Base-by-base conservation (phyloP, 2,797 vertebrate genomes). In the Pseudopleuronectes americanus region DNA sequence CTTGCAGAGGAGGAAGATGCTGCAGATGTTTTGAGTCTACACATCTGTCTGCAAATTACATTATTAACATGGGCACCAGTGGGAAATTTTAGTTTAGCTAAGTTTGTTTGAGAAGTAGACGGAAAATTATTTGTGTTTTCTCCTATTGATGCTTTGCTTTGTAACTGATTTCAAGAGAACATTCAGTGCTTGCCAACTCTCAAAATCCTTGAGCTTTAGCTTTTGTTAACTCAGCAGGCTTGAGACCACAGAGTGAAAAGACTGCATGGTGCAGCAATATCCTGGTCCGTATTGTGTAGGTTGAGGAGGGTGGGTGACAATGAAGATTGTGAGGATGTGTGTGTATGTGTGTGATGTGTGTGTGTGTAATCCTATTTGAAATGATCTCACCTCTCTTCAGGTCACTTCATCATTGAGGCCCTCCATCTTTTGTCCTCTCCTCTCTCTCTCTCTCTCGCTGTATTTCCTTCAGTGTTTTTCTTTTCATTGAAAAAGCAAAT, bases 361-460 rank as follows among this genome's bases (percentile, higher is more conserved):
- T 66, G n/a, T 64, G 64, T 76, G 43, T 85, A 88, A 89, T 84
- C 80, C 72, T 64, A 70, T 89, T 80, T 90, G 74, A 88, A 86
- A 92, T 88, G 87, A 92, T 87, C 86, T 90, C 87, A 90, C 88
- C 87, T 83, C 82, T 91, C 86, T 89, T 92, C 85, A 90, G 88
- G 88, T 88, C 89, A 91, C 86, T 89, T 87, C 88, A 87, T 91
- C 80, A 88, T 81, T 83, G 78, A 86, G 82, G 77, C 80, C 76
- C 82, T 80, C 55, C 58, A 57, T 79, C 86, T 84, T 90, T 90
- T 90, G 83, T 88, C 75, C 74, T 79, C 60, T 74, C 47, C 48
- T 72, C 43, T 38, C 33, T 36, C 33, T 10, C 33, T 45, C 41
- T 64, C 60, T 23, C 65, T 69, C 6, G 43, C 77, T 81, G 81